Conservation (phyloP, 2,797 vertebrate species). For the Pipistrellus kuhlii region DNA sequence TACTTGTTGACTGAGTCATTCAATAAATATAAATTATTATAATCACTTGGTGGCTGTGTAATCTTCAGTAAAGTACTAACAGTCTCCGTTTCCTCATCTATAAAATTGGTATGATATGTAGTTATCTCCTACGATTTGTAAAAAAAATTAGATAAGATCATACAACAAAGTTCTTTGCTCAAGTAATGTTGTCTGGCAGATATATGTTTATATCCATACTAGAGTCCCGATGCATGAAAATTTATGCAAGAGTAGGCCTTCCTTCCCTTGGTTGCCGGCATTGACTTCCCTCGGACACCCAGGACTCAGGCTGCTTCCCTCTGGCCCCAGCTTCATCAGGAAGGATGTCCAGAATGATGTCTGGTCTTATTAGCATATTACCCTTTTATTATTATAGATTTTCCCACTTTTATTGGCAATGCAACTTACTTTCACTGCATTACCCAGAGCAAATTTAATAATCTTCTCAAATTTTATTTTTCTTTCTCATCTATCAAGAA, state of each 20-base stretch:
- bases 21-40: neutral
- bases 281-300: too few relatives aligned
- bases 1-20: neutral
- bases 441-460: conserved; percentile 24
- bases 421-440: neutral
- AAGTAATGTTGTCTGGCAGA: neutral
- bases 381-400: neutral
- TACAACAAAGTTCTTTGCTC: neutral
- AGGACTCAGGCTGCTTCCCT: too few relatives aligned
- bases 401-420: neutral
- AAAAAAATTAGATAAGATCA: neutral
- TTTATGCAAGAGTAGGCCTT: too few relatives aligned
- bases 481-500: conserved; percentile 1
- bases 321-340: too few relatives aligned
- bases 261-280: too few relatives aligned
- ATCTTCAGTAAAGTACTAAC: neutral
- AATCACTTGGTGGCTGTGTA: neutral
- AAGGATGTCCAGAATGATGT: too few relatives aligned
- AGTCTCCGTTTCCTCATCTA: neutral
- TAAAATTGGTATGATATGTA: neutral
- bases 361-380: too few relatives aligned
- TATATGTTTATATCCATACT: neutral
- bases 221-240: too few relatives aligned
- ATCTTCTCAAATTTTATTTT: neutral
- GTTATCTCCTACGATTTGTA: neutral